Evolutionary conservation across 2,113 vertebrate genomes (phyloP).

Genomic region (Egretta garzetta): DNA sequence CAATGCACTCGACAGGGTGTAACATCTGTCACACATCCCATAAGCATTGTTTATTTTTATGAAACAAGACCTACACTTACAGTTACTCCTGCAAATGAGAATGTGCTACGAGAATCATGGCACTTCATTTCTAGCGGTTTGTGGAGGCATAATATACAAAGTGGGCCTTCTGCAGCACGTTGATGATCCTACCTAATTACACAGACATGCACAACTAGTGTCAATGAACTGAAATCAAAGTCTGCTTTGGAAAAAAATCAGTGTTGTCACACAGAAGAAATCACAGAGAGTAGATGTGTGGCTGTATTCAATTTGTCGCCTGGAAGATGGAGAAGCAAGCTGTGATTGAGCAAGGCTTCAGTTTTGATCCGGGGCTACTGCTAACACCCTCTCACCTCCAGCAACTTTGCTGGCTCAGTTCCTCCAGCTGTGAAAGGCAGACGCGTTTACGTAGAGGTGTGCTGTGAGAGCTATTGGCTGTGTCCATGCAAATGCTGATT

Average conservation of each 20-base stretch:
- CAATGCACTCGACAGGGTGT: background rate
- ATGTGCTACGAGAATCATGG: background rate
- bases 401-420: background rate
- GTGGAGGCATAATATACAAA: background rate
- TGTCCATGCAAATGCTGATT: background rate
- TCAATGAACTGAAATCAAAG: background rate
- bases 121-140: conserved; percentile 39
- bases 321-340: background rate
- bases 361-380: background rate
- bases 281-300: background rate
- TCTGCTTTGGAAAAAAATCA: background rate
- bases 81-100: conserved; percentile 1
- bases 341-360: background rate
- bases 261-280: background rate
- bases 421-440: conserved; percentile 4
- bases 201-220: background rate
- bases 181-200: background rate
- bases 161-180: background rate
- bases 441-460: background rate
- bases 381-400: background rate
- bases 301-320: background rate
- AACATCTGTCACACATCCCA: conserved; percentile 36
- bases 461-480: background rate
- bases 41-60: conserved; percentile 54
- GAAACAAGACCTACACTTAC: conserved; percentile 30